These are phyloP conservation scores for Porites evermanni DNA, from an alignment of 92 coral and sea anemone species.

Conservation along the genomic window DNA sequence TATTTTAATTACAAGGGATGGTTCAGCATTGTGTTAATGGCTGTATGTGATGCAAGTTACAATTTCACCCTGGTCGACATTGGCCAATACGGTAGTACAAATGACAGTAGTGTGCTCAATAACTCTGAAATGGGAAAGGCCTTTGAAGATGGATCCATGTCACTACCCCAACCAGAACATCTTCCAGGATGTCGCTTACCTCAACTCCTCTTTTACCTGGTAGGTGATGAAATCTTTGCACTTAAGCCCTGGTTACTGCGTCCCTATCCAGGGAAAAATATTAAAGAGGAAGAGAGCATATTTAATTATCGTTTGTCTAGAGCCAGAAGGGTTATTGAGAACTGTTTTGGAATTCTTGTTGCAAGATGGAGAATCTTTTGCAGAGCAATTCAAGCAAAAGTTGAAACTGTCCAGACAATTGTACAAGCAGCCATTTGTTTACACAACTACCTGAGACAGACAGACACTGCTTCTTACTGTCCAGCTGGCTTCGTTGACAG, in stretches of 20 bases:
- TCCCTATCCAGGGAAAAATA: conserved; percentile 60
- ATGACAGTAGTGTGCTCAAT: conserved; percentile 65
- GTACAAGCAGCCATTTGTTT: conserved; percentile 54
- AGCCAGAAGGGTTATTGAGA: conserved; percentile 51
- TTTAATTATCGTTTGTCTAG: conserved; percentile 43
- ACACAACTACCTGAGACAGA: conserved; percentile 55
- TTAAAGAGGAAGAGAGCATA: conserved; percentile 41
- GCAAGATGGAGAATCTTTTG: conserved; percentile 63
- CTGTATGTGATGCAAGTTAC: conserved; percentile 63
- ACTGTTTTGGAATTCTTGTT: conserved; percentile 51
- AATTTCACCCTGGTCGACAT: conserved; percentile 53
- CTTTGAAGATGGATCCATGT: conserved; percentile 47
- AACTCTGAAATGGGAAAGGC: conserved; percentile 67
- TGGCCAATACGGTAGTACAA: conserved; percentile 67
- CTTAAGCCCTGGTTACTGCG: conserved; percentile 45
- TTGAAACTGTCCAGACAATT: conserved; percentile 50
- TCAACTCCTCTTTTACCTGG: conserved; percentile 40
- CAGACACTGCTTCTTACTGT: conserved; percentile 58
- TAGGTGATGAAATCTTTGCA: conserved; percentile 61
- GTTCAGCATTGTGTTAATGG: conserved; percentile 63
- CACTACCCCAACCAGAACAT: conserved; percentile 39
- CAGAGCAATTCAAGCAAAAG: conserved; percentile 37
- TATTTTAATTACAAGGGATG: conserved; percentile 60
- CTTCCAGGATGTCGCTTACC: conserved; percentile 53
- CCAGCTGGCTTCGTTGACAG: conserved; percentile 67